phyloP scores from a whole-genome alignment of 2,113 vertebrate species.

The Circaetus gallicus region DNA sequence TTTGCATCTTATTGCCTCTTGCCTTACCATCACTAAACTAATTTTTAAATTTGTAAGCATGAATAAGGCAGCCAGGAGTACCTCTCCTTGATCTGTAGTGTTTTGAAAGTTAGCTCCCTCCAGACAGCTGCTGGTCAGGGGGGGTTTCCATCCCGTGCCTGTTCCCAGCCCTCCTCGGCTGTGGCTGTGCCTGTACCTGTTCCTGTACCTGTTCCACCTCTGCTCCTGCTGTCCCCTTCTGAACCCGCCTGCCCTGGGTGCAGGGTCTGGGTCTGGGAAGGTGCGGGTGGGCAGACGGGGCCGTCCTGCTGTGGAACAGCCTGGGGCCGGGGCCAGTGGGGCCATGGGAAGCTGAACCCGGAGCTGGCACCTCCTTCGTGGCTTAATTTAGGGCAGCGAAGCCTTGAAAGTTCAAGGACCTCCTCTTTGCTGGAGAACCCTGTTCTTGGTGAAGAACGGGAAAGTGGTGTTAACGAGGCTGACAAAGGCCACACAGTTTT shows the following conservation, averaged over 20 bases:
- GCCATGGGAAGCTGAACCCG: accelerated
- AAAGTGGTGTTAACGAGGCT: neutral
- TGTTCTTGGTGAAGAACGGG: neutral
- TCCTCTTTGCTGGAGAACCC: too few relatives aligned
- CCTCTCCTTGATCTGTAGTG: neutral
- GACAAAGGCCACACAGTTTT: neutral
- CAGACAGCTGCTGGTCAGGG: too few relatives aligned
- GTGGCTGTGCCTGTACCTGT: neutral
- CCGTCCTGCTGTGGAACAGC: neutral
- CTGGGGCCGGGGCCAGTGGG: accelerated
- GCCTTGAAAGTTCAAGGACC: neutral
- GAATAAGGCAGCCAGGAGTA: neutral
- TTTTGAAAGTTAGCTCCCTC: neutral
- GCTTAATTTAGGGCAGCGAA: neutral
- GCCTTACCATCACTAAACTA: neutral
- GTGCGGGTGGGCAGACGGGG: accelerated
- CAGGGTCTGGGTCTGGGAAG: neutral
- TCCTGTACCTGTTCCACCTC: too few relatives aligned
- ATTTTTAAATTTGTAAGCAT: neutral
- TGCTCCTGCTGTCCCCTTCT: neutral
- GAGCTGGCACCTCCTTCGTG: neutral
- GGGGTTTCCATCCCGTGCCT: too few relatives aligned
- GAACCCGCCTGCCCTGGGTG: accelerated
- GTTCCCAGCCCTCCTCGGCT: neutral
- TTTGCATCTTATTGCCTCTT: neutral